A percentile compares a stretch with the other conserved stretches of the same genome.
Evolutionary conservation across 2,113 vertebrate species (phyloP).

Genomic region (Pluvianellus socialis): DNA sequence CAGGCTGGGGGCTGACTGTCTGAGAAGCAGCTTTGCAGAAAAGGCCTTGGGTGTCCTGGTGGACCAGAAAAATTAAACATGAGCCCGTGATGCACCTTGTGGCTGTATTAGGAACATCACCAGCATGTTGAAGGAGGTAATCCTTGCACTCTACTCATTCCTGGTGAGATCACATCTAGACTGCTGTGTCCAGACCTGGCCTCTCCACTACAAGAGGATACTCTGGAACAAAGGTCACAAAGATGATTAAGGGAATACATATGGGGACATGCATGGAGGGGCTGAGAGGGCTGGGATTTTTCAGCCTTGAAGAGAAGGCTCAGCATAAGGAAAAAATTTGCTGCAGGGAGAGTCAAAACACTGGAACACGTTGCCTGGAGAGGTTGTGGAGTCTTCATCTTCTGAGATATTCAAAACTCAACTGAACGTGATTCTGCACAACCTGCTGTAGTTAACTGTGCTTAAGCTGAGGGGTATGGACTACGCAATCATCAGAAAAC

Average conservation of each 20-base stretch:
- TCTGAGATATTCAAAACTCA: neutral
- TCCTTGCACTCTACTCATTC: neutral
- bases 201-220: neutral
- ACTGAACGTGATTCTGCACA: neutral
- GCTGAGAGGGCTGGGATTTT: neutral
- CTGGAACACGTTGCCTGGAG: neutral
- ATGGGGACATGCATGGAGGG: rapidly evolving
- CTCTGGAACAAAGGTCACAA: neutral
- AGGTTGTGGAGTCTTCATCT: neutral
- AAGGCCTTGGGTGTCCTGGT: neutral
- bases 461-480: neutral
- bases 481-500: neutral
- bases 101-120: neutral
- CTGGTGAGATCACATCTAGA: neutral
- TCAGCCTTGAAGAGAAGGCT: neutral
- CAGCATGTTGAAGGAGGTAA: rapidly evolving
- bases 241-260: neutral
- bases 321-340: neutral
- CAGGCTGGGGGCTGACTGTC: neutral
- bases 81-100: neutral
- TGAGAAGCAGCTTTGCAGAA: neutral
- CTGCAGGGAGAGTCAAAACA: neutral
- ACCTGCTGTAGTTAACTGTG: neutral
- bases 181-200: neutral
- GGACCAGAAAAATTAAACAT: neutral